Conservation (phyloP, 1,140 invertebrate species). For the Ostrea edulis region DNA sequence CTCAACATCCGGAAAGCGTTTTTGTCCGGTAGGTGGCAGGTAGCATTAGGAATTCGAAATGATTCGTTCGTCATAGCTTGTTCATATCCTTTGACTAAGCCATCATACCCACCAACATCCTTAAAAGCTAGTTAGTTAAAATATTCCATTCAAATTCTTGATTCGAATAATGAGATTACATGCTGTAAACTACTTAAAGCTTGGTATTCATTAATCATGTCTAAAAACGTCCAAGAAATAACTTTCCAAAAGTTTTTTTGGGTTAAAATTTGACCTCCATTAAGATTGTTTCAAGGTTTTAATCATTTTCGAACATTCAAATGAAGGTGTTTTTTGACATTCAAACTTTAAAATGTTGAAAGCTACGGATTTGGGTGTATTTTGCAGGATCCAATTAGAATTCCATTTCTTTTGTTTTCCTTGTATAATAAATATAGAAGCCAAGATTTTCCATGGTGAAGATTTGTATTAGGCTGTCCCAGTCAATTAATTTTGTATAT, state of each 20-base stretch:
- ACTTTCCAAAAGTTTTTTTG: no score
- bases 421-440: no score
- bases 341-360: not conserved
- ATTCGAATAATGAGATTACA: no score
- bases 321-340: no score
- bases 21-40: slow-evolving; percentile 64
- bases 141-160: not conserved
- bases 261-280: not conserved
- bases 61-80: slow-evolving; percentile 56
- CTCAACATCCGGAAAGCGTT: slow-evolving; percentile 66
- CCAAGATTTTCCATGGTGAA: no score
- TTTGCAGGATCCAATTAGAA: not conserved
- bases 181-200: no score
- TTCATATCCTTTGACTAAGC: slow-evolving; percentile 57
- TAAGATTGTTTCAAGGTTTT: not conserved
- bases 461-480: no score
- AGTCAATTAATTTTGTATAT: no score
- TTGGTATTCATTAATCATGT: not conserved
- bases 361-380: not conserved
- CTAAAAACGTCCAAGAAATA: no score
- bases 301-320: no score
- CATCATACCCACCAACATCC: slow-evolving; percentile 63
- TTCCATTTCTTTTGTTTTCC: no score
- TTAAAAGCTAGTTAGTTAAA: slow-evolving; percentile 52
- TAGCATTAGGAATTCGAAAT: slow-evolving; percentile 60